Base-by-base conservation (phyloP, 2,888 invertebrate genomes). In the Nysson spinosus region DNA sequence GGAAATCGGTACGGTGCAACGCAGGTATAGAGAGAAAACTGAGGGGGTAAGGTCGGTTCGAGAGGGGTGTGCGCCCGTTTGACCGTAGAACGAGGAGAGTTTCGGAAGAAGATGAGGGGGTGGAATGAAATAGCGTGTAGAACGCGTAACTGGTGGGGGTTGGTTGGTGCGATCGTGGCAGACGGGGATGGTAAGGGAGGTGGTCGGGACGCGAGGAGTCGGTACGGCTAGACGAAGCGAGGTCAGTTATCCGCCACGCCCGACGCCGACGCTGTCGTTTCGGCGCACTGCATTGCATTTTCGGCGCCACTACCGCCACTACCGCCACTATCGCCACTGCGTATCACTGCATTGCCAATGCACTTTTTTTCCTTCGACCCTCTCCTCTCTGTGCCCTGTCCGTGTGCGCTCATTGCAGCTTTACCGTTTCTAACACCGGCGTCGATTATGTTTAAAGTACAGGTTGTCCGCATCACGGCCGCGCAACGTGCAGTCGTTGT, bases 181-280 rank as follows among this genome's bases (percentile, higher is more conserved):
- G 46, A 30, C 35, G 52, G 40, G 56, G 35, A 37, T 22, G 37
- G 35, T n/a, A 30, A 44, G 50, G 57, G 52, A 54, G 40, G 40
- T 34, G 47, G 55, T 37, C 20, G 64, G 42, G 69, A 40, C 57
- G 62, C 60, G 50, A 69, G 73, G 77, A 69, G 75, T n/a, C 64
- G 68, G 47, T 55, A 50, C 57, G 64, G 75, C 71, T 65, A 79
- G 79, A 77, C 79, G 75, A 78, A 71, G 72, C 80, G 81, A 82
- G 82, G 82, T 83, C 83, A 83, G 82, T 83, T 83, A 77, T 81
- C 81, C 81, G 82, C 82, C 83, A 83, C 82, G 82, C 83, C 82
- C 83, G 80, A 79, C 75, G 77, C 68, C 68, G 75, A 66, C 74
- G 72, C 67, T 69, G 71, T 74, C 68, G 76, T 66, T 52, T 62